Base-by-base conservation (phyloP, 2,888 invertebrate genomes). In the Drosophila neotestacea region DNA sequence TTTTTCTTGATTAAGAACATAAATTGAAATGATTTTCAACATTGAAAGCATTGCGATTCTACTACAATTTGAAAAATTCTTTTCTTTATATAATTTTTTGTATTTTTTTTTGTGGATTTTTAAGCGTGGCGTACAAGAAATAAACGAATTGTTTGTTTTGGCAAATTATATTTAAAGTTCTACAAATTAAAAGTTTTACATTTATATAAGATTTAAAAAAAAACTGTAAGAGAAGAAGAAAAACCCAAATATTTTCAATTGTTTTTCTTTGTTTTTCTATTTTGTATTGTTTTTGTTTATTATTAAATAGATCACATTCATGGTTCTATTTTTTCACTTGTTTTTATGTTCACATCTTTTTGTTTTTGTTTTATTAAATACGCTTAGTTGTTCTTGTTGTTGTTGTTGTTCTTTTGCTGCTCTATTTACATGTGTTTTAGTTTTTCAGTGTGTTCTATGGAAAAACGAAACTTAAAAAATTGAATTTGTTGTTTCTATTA, bases 221-320 rank as follows among this genome's bases (percentile, higher is more conserved):
- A 47, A 38, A 13, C 38, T 6, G 7, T 6, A 32, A 32, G 32
- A 5, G 32, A 6, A 7, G 34, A 27, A 42, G 46, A 64, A 71
- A 52, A 74, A 60, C 10, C 22, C 11, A 60, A 63, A 60, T 27
- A n/a, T 59, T 63, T 58, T 61, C 13, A 75, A 79, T 39, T 67
- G 16, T 58, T 52, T 27, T 10, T 61, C 22, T 36, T 32, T 48
- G 10, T 59, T 46, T 44, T 59, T 44, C 64, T 52, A 68, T 77
- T 69, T 72, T 67, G 58, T 82, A 77, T 46, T 61, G 69, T 72
- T 77, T 79, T 64, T 62, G 63, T 72, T 77, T 79, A 67, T 85
- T 87, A 81, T 85, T 87, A 81, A 91, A 88, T 92, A 92, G 91
- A 91, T 91, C 90, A 92, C 91, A 90, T 91, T 81, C 88, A 91